Evolutionary conservation across 2,113 vertebrate genomes (phyloP), one percentile per base, ranked within the genome.

Genomic region (Axis porcinus): DNA sequence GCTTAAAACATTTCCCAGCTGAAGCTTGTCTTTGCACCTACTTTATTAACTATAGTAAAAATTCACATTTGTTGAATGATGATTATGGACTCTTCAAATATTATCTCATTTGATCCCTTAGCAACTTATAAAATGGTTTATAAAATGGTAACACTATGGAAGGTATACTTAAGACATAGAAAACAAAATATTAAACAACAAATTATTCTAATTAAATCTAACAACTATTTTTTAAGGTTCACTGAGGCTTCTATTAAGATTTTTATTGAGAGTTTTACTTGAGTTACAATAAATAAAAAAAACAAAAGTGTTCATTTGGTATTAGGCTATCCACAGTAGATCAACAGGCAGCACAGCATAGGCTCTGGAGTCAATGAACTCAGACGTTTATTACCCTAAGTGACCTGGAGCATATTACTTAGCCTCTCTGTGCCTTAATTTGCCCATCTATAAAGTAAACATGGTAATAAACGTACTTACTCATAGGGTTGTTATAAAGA

Each of bases 181-280:
- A 84, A 89, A 87, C 82, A 89, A 89, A 93, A 70, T 76, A 64
- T 1, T 84, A 62, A 83, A 78, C 19, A 97, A 83, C 33, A 52
- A 97, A 87, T 94, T 64, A 96, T 86, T n/a, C 19, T 79, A 92
- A 95, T 54, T 89, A 96, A 96, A 91, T 47, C 6, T 91, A 93
- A 79, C 2, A 95, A 94, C 19, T 40, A 16, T 17, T 50, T 67
- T 30, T 57, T 33, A 86, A 57, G 17, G 13, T 9, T 96, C 23
- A 84, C 11, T 50, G 52, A 57, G 1, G 19, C 19, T 33, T 95
- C 36, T 70, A 74, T 70, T 94, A 95, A 92, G 60, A 33, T 14
- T 76, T 36, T 95, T 62, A 89, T 67, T 84, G 40, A 94, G 47
- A 82, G 67, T 11, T 78, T 82, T 55, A 91, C 15, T 52, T 85